Evolutionary conservation across 2,797 vertebrate genomes (phyloP).

Genomic region (Sebastes paucispinis): DNA sequence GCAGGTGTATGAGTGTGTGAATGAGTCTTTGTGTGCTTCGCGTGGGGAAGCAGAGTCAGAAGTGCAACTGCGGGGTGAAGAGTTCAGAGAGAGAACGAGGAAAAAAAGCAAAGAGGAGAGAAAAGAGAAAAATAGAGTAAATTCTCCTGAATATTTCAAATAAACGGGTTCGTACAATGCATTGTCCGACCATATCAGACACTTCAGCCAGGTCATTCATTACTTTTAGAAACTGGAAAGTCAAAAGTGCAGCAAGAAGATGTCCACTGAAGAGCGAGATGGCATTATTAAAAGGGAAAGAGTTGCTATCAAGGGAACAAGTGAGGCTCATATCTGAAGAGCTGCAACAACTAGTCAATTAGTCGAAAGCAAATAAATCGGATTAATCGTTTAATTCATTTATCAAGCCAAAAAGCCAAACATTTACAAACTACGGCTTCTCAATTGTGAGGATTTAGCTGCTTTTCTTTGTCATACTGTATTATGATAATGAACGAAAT

Average conservation of each 20-base stretch:
- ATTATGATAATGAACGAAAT: neutral
- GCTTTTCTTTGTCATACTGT: neutral
- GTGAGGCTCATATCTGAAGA: neutral
- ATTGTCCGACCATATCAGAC: neutral
- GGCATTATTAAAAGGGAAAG: neutral
- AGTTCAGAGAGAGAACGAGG: constrained; percentile 48
- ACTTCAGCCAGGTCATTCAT: neutral
- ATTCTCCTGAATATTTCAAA: neutral
- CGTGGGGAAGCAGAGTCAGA: constrained; percentile 58
- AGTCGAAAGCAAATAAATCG: fast-evolving
- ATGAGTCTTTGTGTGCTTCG: constrained; percentile 65
- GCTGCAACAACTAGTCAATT: neutral
- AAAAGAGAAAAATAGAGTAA: neutral
- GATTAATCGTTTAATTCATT: neutral
- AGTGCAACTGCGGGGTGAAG: constrained; percentile 60
- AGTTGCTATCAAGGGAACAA: neutral
- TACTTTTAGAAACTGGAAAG: neutral
- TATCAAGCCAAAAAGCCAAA: neutral
- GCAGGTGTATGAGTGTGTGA: constrained; percentile 67
- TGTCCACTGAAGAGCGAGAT: neutral
- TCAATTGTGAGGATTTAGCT: neutral
- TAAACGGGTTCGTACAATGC: neutral
- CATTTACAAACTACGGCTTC: neutral
- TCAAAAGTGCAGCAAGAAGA: neutral
- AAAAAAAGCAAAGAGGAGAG: neutral